Base-by-base conservation (phyloP, 35 echinoderm and acorn worm species). In the Apostichopus japonicus region DNA sequence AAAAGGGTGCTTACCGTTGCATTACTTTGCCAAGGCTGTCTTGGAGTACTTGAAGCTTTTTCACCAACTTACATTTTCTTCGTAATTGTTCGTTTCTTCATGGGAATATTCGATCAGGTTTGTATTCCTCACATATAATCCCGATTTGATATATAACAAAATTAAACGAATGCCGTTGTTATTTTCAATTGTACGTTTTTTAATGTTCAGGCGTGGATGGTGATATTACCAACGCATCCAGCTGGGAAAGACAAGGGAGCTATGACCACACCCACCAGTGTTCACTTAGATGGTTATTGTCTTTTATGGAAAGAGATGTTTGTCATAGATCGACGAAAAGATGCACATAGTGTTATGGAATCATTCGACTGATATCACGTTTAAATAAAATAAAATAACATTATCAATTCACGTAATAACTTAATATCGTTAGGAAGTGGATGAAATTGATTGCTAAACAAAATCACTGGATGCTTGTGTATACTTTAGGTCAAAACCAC, bases 61-160 rank as follows among this genome's bases (percentile, higher is more conserved):
- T 81, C 79, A 10, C 79, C 79, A 52, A 44, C 21, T 52, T 81
- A 33, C 27, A 16, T 25, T 25, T 81, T 44, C 79, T 81, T 81
- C 16, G 2, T 62, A 23, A 25, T 87, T 6, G 19, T 87, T 56
- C 84, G 84, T 19, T 87, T 87, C 19, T 57, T 87, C 6, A 62
- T 56, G 19, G 84, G 84, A 23, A 67, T 87, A 13, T 4, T 87
- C 61, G 54, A 87, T 61, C 84, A 87, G 84, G 84, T 87, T 59
- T n/a, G 11, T 62, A 22, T 16, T 67, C 21, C 9, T 21, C 61
- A 87, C 10, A 8, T 83, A 10, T 52, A 19, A 77, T 77, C 7
- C 17, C 8, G 75, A 44, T 44, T 44, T 44, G 33, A 44, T 44
- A 44, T 44, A 44, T 44, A 44, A 44, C 33, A 44, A 44, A 44